Evolutionary conservation across 2,113 vertebrate genomes (phyloP), one percentile per base, ranked within the genome.

Genomic region (Seriola aureovittata): DNA sequence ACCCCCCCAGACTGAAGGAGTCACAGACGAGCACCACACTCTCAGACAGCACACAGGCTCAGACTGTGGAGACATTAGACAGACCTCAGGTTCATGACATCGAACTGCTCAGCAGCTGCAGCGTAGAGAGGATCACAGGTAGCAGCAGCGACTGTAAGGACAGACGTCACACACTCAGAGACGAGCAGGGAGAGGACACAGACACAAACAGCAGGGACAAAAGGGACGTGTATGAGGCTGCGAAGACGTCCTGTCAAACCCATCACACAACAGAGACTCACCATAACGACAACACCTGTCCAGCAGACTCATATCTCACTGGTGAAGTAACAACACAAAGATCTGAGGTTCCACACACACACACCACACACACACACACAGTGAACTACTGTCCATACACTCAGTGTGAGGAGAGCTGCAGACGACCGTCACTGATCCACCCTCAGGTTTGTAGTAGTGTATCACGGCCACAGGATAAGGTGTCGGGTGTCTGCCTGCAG

Each of bases 391-490:
- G 44, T 67, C 67, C 75, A 32, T 32, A 3, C 65, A 21, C 40
- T 63, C 40, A 42, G 32, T 32, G 25, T 71, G 65, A 80, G 19
- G 68, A 79, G 12, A 79, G 17, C 12, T 46, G 38, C 25, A 40
- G 32, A 55, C 13, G 16, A 25, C 73, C 58, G n/a, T 63, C 84
- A 55, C 42, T 73, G 60, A 80, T 32, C 32, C 42, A 75, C 57
- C 16, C 70, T 52, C 78, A 71, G 8, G 74, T 59, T 58, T 81
- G 55, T 71, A 32, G 54, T 23, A 25, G 17, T 72, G 46, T 38
- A 55, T 84, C 68, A 64, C 67, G 80, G 50, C 65, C 66, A 36
- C 58, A 52, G 14, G 73, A 85, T 32, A 78, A 75, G 70, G 62
- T 67, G 52, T 78, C 63, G 0, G 65, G 48, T 58, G 57, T 85